phyloP scores from a whole-genome alignment of 1,140 invertebrate species.

The Potamilus streckersoni region DNA sequence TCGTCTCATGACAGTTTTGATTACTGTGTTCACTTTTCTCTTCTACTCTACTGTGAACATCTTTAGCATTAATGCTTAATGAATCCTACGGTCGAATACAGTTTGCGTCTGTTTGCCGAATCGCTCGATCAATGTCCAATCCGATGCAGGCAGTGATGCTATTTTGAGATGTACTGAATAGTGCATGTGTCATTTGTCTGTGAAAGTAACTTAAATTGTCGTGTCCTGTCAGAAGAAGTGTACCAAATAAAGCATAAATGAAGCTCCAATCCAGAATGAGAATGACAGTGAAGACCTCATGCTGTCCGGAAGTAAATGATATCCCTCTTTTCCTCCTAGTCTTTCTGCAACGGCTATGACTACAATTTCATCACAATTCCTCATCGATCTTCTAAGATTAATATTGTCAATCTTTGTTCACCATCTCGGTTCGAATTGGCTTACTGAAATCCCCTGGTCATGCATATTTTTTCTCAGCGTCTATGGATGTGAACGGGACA shows the following conservation, averaged over 20 bases:
- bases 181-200: slow-evolving; percentile 8
- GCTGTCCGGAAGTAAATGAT: background rate
- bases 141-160: slow-evolving; percentile 11
- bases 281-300: slow-evolving; percentile 16
- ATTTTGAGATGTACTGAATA: slow-evolving; percentile 7
- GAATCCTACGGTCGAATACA: slow-evolving; percentile 2
- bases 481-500: too few relatives aligned
- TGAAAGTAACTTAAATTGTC: slow-evolving; percentile 12
- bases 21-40: slow-evolving; percentile 2
- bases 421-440: too few relatives aligned
- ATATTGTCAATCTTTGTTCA: too few relatives aligned
- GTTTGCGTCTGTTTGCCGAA: slow-evolving; percentile 8
- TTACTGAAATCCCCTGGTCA: too few relatives aligned
- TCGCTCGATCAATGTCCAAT: slow-evolving; percentile 11
- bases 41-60: slow-evolving; percentile 16
- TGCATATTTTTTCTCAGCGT: too few relatives aligned
- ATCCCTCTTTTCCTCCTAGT: slow-evolving; percentile 10
- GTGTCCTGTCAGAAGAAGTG: slow-evolving; percentile 1
- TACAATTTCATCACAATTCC: slow-evolving; percentile 14
- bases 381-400: background rate
- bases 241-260: slow-evolving; percentile 16
- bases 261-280: slow-evolving; percentile 19
- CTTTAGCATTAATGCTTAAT: background rate
- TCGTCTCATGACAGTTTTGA: background rate
- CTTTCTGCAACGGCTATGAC: slow-evolving; percentile 9